Evolutionary conservation across 2,113 vertebrate species (phyloP).

Genomic region (Hippocampus mohnikei): DNA sequence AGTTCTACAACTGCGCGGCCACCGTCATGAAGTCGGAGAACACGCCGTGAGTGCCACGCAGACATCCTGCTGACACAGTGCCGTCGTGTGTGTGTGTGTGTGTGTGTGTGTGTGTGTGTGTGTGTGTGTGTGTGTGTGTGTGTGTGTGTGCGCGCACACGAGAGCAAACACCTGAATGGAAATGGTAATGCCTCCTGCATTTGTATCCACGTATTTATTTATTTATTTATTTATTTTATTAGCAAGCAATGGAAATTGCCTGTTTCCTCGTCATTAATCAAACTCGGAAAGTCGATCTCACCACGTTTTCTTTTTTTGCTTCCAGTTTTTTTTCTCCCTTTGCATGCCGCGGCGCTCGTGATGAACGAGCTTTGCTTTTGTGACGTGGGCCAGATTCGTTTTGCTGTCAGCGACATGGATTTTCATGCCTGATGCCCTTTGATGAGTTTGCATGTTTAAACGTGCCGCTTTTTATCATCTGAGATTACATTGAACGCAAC

Average conservation of each 20-base stretch:
- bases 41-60: slow-evolving; percentile 82
- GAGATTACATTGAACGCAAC: neutral
- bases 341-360: slow-evolving; percentile 54
- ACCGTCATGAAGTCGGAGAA: slow-evolving; percentile 71
- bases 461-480: slow-evolving; percentile 10
- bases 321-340: slow-evolving; percentile 3
- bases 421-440: slow-evolving; percentile 48
- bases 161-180: slow-evolving; percentile 50
- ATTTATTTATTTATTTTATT: slow-evolving; percentile 52
- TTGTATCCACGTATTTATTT: slow-evolving; percentile 51
- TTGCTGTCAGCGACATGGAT: slow-evolving; percentile 62
- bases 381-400: slow-evolving; percentile 67
- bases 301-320: slow-evolving; percentile 15
- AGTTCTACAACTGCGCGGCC: slow-evolving; percentile 86
- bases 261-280: slow-evolving; percentile 77
- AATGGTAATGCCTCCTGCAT: slow-evolving; percentile 54
- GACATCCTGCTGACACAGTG: neutral
- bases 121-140: slow-evolving; percentile 55
- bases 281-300: slow-evolving; percentile 68
- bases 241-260: slow-evolving; percentile 71
- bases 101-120: slow-evolving; percentile 10
- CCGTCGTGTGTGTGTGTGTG: slow-evolving; percentile 41
- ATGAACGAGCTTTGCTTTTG: slow-evolving; percentile 73
- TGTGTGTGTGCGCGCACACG: slow-evolving; percentile 16
- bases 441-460: slow-evolving; percentile 63